These are phyloP conservation scores for Ridgeia piscesae DNA, from an alignment of 1,140 invertebrate species.

Conservation along the genomic window DNA sequence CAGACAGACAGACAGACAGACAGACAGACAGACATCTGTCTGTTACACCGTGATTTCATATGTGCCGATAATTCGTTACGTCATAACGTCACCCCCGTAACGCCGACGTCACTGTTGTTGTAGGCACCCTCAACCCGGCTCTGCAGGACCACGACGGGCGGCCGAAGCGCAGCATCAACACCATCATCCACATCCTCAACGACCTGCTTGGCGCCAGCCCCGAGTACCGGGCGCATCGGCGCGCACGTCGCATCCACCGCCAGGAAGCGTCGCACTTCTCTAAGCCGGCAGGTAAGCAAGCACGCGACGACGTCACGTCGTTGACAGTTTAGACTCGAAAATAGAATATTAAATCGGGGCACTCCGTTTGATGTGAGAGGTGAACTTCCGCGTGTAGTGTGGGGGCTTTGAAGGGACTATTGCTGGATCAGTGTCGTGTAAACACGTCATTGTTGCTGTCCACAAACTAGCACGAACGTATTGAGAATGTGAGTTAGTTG, in stretches of 20 bases:
- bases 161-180: conserved; percentile 87
- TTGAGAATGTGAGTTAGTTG: not conserved
- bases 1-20: too few species aligned
- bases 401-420: not conserved
- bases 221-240: conserved; percentile 48
- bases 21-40: too few species aligned
- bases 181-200: conserved; percentile 93
- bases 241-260: not conserved
- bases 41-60: too few species aligned
- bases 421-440: not conserved
- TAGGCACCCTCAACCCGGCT: conserved; percentile 89
- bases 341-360: not conserved
- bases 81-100: not conserved
- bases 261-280: not conserved
- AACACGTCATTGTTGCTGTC: not conserved
- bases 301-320: not conserved
- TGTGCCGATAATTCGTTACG: too few species aligned
- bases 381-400: too few species aligned
- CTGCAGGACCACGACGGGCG: conserved; percentile 86
- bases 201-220: conserved; percentile 87
- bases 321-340: not conserved
- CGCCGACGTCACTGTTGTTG: conserved; percentile 58
- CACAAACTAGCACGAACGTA: not conserved
- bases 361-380: too few species aligned
- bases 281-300: not conserved